Percentiles rank a stretch among this genome's conserved stretches.
These are phyloP conservation scores for Caprella mutica DNA, from an alignment of 2,888 invertebrate genomes.

Conservation along the genomic window DNA sequence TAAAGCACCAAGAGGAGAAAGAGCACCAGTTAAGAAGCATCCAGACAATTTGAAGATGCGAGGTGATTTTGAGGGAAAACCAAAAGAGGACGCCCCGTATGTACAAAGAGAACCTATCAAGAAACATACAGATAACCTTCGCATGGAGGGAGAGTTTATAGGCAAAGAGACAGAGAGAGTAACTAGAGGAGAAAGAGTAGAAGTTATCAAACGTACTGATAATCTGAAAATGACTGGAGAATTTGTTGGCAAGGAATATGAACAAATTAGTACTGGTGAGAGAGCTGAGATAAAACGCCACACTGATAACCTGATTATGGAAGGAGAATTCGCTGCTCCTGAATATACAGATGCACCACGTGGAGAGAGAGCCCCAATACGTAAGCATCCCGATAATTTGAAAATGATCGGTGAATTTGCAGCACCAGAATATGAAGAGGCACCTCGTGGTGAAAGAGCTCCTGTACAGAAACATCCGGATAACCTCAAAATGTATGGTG, in stretches of 20 bases:
- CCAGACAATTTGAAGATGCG: slow-evolving; percentile 48
- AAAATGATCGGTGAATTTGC: slow-evolving; percentile 26
- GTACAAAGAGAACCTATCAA: slow-evolving; percentile 22
- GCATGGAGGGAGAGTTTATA: slow-evolving; percentile 37
- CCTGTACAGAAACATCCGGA: slow-evolving; percentile 38
- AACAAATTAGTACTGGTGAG: slow-evolving; percentile 19
- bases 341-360: slow-evolving; percentile 37
- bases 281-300: slow-evolving; percentile 24
- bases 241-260: slow-evolving; percentile 38
- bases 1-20: slow-evolving; percentile 34
- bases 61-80: slow-evolving; percentile 47
- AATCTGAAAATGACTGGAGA: slow-evolving; percentile 31
- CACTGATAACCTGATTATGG: slow-evolving; percentile 23
- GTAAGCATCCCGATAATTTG: slow-evolving; percentile 26
- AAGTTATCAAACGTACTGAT: slow-evolving; percentile 8
- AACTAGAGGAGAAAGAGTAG: not conserved
- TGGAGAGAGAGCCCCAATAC: slow-evolving; percentile 24
- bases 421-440: slow-evolving; percentile 30
- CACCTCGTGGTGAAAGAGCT: slow-evolving; percentile 42
- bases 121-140: slow-evolving; percentile 32
- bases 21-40: slow-evolving; percentile 30
- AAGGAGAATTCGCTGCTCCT: slow-evolving; percentile 15
- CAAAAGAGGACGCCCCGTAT: slow-evolving; percentile 38
- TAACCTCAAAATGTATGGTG: slow-evolving; percentile 46
- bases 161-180: not conserved